Conservation (phyloP, 2,888 invertebrate genomes). For the Orchesellides sinensis region DNA sequence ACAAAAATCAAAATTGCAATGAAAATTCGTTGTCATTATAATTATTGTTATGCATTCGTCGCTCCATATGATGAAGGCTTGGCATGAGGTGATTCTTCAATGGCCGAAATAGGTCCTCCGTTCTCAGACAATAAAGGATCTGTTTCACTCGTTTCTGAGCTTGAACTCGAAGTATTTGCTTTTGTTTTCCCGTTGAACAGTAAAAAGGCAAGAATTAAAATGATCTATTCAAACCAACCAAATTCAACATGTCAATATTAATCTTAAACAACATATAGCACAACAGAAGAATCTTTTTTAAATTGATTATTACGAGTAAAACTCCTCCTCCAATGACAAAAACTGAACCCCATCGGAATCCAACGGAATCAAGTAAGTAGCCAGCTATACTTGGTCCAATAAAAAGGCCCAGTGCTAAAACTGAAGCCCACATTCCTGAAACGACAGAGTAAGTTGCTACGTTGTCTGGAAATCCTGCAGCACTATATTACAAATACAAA, state of each 20-base stretch:
- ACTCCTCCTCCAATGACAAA: slow-evolving; percentile 76
- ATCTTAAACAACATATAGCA: neutral
- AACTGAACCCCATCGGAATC: slow-evolving; percentile 76
- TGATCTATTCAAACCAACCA: slow-evolving; percentile 20
- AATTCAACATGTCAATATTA: neutral
- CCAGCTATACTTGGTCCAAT: slow-evolving; percentile 81
- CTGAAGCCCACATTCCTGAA: slow-evolving; percentile 93
- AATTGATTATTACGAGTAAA: slow-evolving; percentile 75
- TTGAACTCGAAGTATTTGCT: slow-evolving; percentile 11
- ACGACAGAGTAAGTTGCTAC: slow-evolving; percentile 92
- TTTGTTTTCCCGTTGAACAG: slow-evolving; percentile 14
- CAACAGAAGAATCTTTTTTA: neutral
- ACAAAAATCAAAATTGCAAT: too few relatives aligned
- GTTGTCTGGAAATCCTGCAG: slow-evolving; percentile 87
- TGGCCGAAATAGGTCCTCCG: neutral
- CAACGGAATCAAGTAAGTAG: slow-evolving; percentile 47
- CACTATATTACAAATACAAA: slow-evolving; percentile 77
- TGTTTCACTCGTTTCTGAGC: slow-evolving; percentile 37
- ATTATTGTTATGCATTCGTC: slow-evolving; percentile 36
- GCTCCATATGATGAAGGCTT: slow-evolving; percentile 27
- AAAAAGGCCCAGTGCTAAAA: slow-evolving; percentile 92
- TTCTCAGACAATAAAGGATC: slow-evolving; percentile 20
- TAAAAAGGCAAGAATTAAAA: slow-evolving; percentile 31
- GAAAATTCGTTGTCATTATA: too few relatives aligned
- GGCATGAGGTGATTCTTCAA: neutral